Evolutionary conservation across 2,113 vertebrate species (phyloP), one percentile per base, ranked within the genome.

Genomic region (Ifrita kowaldi): DNA sequence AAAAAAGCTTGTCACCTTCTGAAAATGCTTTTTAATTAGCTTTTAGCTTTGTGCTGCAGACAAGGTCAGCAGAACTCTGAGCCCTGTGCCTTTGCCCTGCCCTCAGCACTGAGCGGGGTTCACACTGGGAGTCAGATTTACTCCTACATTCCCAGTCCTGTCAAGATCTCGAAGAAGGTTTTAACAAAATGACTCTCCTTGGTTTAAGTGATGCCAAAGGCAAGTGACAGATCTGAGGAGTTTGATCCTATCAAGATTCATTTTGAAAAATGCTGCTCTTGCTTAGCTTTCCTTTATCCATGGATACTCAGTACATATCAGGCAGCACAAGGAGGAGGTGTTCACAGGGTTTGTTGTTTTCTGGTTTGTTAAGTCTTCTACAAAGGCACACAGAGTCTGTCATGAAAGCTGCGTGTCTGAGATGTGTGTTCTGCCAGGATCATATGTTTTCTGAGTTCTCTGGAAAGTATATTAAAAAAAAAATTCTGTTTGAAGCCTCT

Each of bases 281-380:
- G n/a, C 47, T 87, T 33, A 77, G n/a, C 44, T 84, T 41, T 71
- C 41, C 37, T 44, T 94, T 82, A 63, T 53, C 59, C 0, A 0
- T 10, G 67, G 70, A 3, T 62, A 16, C 77, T 90, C 64, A 33
- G 32, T 9, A 1, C 0, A 0, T 46, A 15, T 69, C 39, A 4
- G 59, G n/a, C 32, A 53, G 87, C 52, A 24, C 18, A 9, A 50
- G 73, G 28, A 91, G 55, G 33, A 55, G 67, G 17, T 89, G 86
- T 55, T 46, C 50, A 17, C 17, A 8, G 49, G 27, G 18, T 30
- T 32, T 6, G 41, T 32, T 81, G 56, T 23, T 88, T 69, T 74
- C 30, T n/a, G 47, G 6, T 86, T 89, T 90, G 35, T 42, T 81
- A 47, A 86, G 37, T 5, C 41, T 92, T 52, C 46, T 70, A 15